A percentile compares a stretch with the other conserved stretches of the same genome.
phyloP scores from a whole-genome alignment of 2,888 invertebrate species.

The Anoplius nigerrimus region DNA sequence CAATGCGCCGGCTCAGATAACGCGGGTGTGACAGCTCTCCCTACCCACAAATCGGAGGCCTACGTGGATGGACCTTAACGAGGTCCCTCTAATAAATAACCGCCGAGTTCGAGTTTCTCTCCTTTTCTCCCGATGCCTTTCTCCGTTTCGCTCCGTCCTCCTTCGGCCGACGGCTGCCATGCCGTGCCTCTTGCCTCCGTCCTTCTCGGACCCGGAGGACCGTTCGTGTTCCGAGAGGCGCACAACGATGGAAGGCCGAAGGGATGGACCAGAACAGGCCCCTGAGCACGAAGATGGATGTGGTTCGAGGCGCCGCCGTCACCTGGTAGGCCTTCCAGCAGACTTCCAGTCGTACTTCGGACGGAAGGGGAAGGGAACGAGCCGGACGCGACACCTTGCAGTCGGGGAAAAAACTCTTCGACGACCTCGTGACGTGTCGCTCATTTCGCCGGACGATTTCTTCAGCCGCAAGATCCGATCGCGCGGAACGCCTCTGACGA shows the following conservation, averaged over 20 bases:
- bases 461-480: neutral
- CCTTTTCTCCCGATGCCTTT: conserved; percentile 9
- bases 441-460: conserved; percentile 4
- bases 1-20: conserved; percentile 65
- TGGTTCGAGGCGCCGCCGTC: conserved; percentile 72
- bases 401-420: conserved; percentile 27
- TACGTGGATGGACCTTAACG: conserved; percentile 66
- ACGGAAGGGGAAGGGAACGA: conserved; percentile 15
- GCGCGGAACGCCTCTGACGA: too few relatives aligned
- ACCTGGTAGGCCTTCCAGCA: conserved; percentile 62
- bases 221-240: conserved; percentile 50
- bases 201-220: conserved; percentile 10
- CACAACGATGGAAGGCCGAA: conserved; percentile 48
- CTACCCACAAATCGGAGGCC: conserved; percentile 44
- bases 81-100: conserved; percentile 71
- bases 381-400: conserved; percentile 43
- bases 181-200: conserved; percentile 30
- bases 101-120: conserved; percentile 50
- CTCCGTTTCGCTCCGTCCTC: conserved; percentile 26
- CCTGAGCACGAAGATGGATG: conserved; percentile 69
- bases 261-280: conserved; percentile 48
- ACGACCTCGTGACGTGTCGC: neutral
- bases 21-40: conserved; percentile 64
- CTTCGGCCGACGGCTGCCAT: conserved; percentile 26
- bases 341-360: conserved; percentile 54